Evolutionary conservation across 2,888 invertebrate species (phyloP).

Genomic region (Aporophyla lueneburgensis): DNA sequence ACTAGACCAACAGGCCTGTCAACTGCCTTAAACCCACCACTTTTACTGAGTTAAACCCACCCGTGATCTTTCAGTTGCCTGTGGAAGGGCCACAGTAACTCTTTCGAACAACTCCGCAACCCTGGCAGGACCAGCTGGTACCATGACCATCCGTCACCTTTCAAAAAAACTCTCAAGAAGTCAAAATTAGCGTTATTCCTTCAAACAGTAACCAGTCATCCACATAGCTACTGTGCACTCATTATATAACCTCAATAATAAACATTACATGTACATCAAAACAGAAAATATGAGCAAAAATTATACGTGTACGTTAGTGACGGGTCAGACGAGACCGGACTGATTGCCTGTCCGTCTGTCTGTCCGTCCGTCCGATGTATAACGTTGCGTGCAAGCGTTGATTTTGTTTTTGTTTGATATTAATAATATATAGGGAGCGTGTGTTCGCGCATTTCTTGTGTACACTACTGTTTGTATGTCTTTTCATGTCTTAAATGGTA

Average conservation of each 20-base stretch:
- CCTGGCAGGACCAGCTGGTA: too few relatives aligned
- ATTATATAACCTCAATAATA: slow-evolving; percentile 1
- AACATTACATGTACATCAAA: slow-evolving; percentile 47
- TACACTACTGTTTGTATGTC: slow-evolving; percentile 23
- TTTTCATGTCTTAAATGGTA: not conserved
- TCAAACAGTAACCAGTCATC: not conserved
- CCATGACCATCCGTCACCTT: too few relatives aligned
- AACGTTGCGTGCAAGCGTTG: slow-evolving; percentile 67
- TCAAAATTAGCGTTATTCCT: not conserved
- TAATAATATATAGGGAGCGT: slow-evolving; percentile 55
- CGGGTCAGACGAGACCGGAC: slow-evolving; percentile 67
- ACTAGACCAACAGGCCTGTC: too few relatives aligned
- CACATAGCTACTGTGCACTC: slow-evolving; percentile 12
- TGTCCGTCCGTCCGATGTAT: slow-evolving; percentile 59
- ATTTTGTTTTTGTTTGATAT: slow-evolving; percentile 68
- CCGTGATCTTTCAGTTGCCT: too few relatives aligned
- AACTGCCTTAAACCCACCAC: too few relatives aligned
- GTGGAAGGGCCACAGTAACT: too few relatives aligned
- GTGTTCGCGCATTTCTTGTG: slow-evolving; percentile 39
- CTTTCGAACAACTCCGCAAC: too few relatives aligned
- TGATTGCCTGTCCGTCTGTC: slow-evolving; percentile 82
- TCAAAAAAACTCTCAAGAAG: not conserved
- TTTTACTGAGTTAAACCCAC: too few relatives aligned
- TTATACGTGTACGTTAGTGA: slow-evolving; percentile 70
- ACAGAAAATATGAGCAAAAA: slow-evolving; percentile 72